These are phyloP conservation scores for Melopsittacus undulatus DNA, from an alignment of 2,797 vertebrate genomes.

Conservation along the genomic window DNA sequence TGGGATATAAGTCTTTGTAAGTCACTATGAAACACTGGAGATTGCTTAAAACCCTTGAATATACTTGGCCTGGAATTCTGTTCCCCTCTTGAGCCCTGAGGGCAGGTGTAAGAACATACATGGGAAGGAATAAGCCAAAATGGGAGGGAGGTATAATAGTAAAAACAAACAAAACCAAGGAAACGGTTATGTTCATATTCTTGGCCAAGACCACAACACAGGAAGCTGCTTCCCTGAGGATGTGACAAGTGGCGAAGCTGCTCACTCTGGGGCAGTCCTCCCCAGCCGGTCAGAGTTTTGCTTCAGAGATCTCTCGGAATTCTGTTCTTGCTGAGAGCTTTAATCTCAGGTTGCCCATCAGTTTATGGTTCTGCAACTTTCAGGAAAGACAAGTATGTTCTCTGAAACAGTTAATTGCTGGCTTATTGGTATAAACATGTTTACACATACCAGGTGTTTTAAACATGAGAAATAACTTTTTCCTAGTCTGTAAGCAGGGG, in stretches of 20 bases:
- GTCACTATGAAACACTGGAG: neutral
- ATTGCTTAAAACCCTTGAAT: neutral
- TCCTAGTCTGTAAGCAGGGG: neutral
- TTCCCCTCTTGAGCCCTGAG: fast-evolving
- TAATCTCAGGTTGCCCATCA: neutral
- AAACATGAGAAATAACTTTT: neutral
- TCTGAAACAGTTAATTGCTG: neutral
- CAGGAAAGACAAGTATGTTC: neutral
- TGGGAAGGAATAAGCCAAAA: neutral
- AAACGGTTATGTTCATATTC: neutral
- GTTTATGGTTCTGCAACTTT: neutral
- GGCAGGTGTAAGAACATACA: fast-evolving
- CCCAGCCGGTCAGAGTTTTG: neutral
- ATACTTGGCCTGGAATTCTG: neutral
- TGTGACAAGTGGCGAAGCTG: fast-evolving
- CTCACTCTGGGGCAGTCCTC: fast-evolving
- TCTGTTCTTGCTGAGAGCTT: neutral
- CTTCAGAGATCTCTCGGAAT: neutral
- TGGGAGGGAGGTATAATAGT: neutral
- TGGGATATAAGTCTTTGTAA: neutral
- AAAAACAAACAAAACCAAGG: neutral
- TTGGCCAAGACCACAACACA: neutral
- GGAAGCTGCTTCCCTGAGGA: neutral
- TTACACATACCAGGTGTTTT: neutral
- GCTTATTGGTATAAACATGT: neutral